Conservation (phyloP, 1,140 invertebrate genomes). For the Octopus sinensis region DNA sequence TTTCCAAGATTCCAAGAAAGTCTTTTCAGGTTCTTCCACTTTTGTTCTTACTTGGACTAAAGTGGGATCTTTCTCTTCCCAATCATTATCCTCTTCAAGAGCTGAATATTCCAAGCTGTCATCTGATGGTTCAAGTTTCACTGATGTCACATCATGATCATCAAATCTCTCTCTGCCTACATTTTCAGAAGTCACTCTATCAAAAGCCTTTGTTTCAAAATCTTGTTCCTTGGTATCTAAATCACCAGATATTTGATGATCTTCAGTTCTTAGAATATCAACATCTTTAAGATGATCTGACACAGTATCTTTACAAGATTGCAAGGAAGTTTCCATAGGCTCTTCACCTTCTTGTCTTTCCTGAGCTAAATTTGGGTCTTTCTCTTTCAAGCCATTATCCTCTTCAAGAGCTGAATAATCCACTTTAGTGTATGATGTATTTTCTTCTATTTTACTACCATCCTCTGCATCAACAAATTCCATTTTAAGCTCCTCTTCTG, state of each 20-base stretch:
- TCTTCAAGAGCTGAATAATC: conserved; percentile 3
- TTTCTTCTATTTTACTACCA: too few relatives aligned
- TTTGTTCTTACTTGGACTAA: too few relatives aligned
- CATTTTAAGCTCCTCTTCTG: not conserved
- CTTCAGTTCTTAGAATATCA: too few relatives aligned
- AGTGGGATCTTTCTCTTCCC: not conserved
- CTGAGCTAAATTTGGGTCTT: not conserved
- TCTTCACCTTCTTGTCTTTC: not conserved
- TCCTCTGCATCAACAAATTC: too few relatives aligned
- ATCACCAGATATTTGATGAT: too few relatives aligned
- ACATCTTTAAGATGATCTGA: not conserved
- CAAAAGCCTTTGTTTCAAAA: too few relatives aligned
- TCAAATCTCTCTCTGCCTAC: not conserved
- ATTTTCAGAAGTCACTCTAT: too few relatives aligned
- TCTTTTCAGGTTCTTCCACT: not conserved
- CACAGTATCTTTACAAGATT: not conserved
- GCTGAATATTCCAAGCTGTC: not conserved
- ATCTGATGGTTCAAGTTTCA: not conserved
- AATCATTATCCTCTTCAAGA: not conserved
- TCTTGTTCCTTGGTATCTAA: too few relatives aligned
- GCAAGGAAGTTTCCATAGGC: not conserved
- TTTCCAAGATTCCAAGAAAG: not conserved
- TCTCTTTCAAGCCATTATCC: conserved; percentile 1
- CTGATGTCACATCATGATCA: not conserved
- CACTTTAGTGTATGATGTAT: not conserved